Percentiles rank a stretch among this genome's conserved stretches.
These are phyloP conservation scores for Chirona hameri DNA, from an alignment of 2,888 invertebrate species.

Conservation along the genomic window DNA sequence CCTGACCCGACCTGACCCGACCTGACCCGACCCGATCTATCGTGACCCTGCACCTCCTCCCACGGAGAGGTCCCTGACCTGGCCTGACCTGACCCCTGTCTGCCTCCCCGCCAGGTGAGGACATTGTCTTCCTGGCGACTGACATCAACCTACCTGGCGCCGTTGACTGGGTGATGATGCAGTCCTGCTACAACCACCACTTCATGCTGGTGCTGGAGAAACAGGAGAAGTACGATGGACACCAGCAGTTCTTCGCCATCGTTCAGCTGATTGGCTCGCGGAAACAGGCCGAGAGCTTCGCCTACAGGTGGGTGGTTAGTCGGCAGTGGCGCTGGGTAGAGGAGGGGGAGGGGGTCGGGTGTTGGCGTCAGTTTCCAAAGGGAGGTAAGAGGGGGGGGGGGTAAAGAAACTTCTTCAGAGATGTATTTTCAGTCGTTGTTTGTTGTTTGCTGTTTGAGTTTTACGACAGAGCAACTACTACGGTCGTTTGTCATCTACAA, in stretches of 20 bases:
- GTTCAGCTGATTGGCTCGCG: slow-evolving; percentile 98
- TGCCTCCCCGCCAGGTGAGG: slow-evolving; percentile 65
- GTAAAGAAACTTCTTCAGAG: too few species aligned
- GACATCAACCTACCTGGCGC: slow-evolving; percentile 99
- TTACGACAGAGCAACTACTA: too few species aligned
- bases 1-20: too few species aligned
- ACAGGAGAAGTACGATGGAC: slow-evolving; percentile 95
- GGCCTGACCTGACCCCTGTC: not conserved
- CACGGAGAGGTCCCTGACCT: too few species aligned
- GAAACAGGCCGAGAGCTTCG: slow-evolving; percentile 98
- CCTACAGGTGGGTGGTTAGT: slow-evolving; percentile 65
- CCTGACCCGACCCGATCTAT: too few species aligned
- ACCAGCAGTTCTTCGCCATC: slow-evolving; percentile 95
- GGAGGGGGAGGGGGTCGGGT: not conserved
- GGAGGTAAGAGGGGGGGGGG: too few species aligned
- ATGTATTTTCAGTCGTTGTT: too few species aligned
- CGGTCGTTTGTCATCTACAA: too few species aligned
- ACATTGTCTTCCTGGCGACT: slow-evolving; percentile 98
- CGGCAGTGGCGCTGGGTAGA: not conserved
- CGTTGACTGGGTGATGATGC: slow-evolving; percentile 99
- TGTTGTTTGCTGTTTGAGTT: too few species aligned
- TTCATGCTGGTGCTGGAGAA: slow-evolving; percentile 99
- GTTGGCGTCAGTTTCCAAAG: not conserved
- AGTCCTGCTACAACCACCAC: slow-evolving; percentile 97
- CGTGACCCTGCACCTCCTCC: too few species aligned